These are phyloP conservation scores for Grammomys dolichurus DNA, from an alignment of 2,113 vertebrate genomes.

Conservation along the genomic window DNA sequence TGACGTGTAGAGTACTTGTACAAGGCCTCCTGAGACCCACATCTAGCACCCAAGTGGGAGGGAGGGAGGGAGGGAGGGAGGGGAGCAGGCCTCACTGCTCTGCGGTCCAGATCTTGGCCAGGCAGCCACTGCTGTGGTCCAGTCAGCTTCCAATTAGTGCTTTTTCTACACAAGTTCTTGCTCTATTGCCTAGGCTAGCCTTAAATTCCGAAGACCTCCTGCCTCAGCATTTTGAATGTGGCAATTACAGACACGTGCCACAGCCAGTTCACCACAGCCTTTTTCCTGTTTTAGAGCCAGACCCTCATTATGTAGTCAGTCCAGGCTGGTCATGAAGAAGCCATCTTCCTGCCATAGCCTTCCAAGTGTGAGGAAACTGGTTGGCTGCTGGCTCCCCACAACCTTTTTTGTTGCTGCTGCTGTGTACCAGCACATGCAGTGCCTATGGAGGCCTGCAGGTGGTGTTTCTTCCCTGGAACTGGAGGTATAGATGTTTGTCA, in stretches of 20 bases:
- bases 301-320: not conserved
- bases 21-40: not conserved
- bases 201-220: too few relatives aligned
- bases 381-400: not conserved
- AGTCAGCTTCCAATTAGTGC: not conserved
- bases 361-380: not conserved
- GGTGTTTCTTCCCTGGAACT: not conserved
- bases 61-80: too few relatives aligned
- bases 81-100: not conserved
- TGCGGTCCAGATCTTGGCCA: not conserved
- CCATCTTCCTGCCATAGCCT: not conserved
- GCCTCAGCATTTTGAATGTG: not conserved
- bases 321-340: not conserved
- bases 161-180: not conserved
- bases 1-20: not conserved
- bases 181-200: not conserved
- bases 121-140: not conserved
- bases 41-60: too few relatives aligned
- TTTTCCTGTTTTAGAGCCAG: not conserved
- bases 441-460: not conserved
- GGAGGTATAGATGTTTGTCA: not conserved
- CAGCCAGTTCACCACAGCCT: not conserved
- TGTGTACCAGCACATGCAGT: not conserved
- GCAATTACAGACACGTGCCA: not conserved
- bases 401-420: not conserved